Base-by-base conservation (phyloP, 1,140 invertebrate genomes). In the Halotydeus destructor region DNA sequence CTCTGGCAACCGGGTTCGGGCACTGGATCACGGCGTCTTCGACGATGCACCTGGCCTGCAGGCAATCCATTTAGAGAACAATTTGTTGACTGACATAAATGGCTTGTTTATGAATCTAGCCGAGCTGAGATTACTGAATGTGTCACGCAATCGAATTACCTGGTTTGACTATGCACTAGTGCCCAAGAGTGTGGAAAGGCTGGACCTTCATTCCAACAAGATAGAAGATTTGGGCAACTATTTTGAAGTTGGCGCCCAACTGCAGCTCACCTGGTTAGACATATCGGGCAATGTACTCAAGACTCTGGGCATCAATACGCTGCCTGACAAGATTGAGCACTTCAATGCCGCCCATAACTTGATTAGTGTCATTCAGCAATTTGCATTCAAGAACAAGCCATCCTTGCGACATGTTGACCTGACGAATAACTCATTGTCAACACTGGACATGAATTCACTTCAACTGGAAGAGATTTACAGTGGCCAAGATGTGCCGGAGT, bases 101-200 rank as follows among this genome's bases (percentile, higher is more conserved):
- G 77, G 76, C 3, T 63, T 84, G 16, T 86, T 89, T 57, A 71
- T 71, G 44, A 75, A 82, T 52, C 72, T 85, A 52, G 70, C 75
- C 1, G 75, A 73, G 49, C 61, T 91, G 33, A 62, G 81, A 48
- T 85, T 80, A 80, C 61, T 91, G 21, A 91, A 89, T 62, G 75
- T 88, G 43, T 85, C 80, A 21, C 79, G 83, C 61, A 91, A 91
- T 64, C 72, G 75, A 52, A 64, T 91, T 49, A 70, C 79, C 52
- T 76, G 76, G 71, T 89, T 91, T 62, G 83, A 89, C 60, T 89
- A 86, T 58, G 70, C 75, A 12, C 66, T 84, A 41, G 71, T 89
- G 35, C 83, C 85, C 0, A 56, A 62, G 33, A 74, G 72, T 46
- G 64, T 89, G 43, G 75, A 82, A 51, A 86, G 81, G 80, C 61